phyloP scores from a whole-genome alignment of 2,113 vertebrate species.

The Oryzias woworae region DNA sequence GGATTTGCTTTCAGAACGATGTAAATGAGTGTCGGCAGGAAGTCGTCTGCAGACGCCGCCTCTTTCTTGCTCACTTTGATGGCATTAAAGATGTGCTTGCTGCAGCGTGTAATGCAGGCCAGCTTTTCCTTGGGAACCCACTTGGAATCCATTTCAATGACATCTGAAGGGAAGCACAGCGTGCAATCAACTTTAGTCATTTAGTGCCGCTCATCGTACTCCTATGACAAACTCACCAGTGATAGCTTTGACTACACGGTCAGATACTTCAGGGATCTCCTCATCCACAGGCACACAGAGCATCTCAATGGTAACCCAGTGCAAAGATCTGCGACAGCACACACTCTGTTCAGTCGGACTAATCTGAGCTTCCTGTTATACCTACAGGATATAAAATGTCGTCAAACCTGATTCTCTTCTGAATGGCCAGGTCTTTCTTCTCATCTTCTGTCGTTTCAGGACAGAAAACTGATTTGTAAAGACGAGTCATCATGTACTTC shows the following conservation, averaged over 20 bases:
- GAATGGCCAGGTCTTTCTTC: constrained; percentile 91
- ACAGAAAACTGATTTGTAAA: constrained; percentile 94
- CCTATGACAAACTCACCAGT: constrained; percentile 78
- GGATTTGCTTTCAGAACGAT: constrained; percentile 95
- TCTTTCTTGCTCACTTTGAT: constrained; percentile 91
- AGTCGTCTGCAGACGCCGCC: constrained; percentile 95
- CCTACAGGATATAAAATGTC: neutral
- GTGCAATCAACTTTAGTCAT: too few species aligned
- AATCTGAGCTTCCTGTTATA: neutral
- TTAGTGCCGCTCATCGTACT: too few species aligned
- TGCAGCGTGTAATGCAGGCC: constrained; percentile 90
- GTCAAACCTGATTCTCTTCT: constrained; percentile 91
- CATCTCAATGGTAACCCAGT: constrained; percentile 97
- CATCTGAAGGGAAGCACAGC: constrained; percentile 71
- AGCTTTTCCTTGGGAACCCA: constrained; percentile 93
- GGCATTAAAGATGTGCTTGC: constrained; percentile 95
- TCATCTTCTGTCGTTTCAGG: constrained; percentile 95
- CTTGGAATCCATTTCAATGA: constrained; percentile 95
- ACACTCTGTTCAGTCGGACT: neutral
- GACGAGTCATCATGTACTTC: constrained; percentile 92
- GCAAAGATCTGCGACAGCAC: constrained; percentile 80
- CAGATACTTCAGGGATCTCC: constrained; percentile 90
- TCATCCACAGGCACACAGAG: constrained; percentile 94
- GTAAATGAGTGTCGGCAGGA: constrained; percentile 93
- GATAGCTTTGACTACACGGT: constrained; percentile 95